phyloP scores from a whole-genome alignment of 2,797 vertebrate genomes.

The Manis pentadactyla region DNA sequence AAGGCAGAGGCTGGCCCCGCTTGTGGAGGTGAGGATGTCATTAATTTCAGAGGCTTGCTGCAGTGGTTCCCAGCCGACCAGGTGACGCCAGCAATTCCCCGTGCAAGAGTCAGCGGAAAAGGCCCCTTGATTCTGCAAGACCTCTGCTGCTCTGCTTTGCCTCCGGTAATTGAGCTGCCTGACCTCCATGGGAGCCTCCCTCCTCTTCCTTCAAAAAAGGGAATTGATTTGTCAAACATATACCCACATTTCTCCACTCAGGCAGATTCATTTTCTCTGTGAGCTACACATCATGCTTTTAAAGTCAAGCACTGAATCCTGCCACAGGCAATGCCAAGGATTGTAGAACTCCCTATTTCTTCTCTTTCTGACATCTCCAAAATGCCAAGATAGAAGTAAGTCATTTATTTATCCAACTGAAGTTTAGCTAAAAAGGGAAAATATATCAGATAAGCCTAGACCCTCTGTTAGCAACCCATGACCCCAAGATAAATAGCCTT shows the following conservation, averaged over 20 bases:
- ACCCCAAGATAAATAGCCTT: neutral
- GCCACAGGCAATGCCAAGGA: conserved; percentile 22
- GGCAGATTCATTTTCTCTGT: conserved; percentile 65
- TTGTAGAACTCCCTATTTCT: conserved; percentile 66
- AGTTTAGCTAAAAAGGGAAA: neutral
- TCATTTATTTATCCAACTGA: conserved; percentile 69
- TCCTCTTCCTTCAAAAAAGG: conserved; percentile 25
- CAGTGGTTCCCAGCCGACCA: neutral
- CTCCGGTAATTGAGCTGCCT: conserved; percentile 61
- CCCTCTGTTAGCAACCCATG: neutral
- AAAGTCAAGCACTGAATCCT: conserved; percentile 63
- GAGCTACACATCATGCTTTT: conserved; percentile 54
- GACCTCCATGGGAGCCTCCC: conserved; percentile 39
- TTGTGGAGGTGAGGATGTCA: neutral
- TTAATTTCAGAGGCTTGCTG: conserved; percentile 37
- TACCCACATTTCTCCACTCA: neutral
- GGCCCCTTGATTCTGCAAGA: neutral
- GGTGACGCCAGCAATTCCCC: neutral
- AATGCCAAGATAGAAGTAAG: conserved; percentile 72
- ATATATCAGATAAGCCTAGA: conserved; percentile 22
- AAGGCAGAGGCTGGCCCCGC: neutral
- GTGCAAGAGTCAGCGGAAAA: rapidly evolving
- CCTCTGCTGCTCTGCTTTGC: conserved; percentile 23
- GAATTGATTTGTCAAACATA: conserved; percentile 77
- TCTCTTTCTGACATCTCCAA: conserved; percentile 68